Evolutionary conservation across 1,140 invertebrate genomes (phyloP).

Genomic region (Bicyclus anynana): DNA sequence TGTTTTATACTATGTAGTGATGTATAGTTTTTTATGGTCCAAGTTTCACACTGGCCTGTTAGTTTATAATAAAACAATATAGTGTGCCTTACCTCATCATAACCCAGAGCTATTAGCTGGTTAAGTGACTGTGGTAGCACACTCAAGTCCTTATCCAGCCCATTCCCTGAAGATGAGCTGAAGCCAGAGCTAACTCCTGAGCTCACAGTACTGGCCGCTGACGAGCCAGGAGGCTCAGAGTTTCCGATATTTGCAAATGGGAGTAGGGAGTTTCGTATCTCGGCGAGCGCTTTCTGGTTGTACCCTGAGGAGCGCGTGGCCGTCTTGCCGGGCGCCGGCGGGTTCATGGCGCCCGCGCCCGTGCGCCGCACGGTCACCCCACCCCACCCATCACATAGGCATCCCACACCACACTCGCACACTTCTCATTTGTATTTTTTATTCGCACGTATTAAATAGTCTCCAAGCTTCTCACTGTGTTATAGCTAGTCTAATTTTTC

Average conservation of each 20-base stretch:
- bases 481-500: constrained; percentile 13
- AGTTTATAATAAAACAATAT: not conserved
- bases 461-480: constrained; percentile 8
- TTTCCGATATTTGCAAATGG: constrained; percentile 88
- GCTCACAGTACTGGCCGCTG: constrained; percentile 86
- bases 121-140: constrained; percentile 78
- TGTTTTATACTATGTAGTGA: too few species aligned
- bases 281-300: constrained; percentile 91
- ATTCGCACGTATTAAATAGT: constrained; percentile 27
- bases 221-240: constrained; percentile 80
- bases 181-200: constrained; percentile 81
- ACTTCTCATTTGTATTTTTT: constrained; percentile 46
- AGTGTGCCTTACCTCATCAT: constrained; percentile 79
- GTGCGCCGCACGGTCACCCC: constrained; percentile 70
- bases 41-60: too few species aligned
- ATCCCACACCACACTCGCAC: constrained; percentile 47
- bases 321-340: constrained; percentile 80
- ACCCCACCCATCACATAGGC: constrained; percentile 69
- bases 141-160: constrained; percentile 77
- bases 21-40: too few species aligned
- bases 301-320: constrained; percentile 88
- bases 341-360: constrained; percentile 83
- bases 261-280: constrained; percentile 90
- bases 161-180: constrained; percentile 80
- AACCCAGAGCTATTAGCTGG: constrained; percentile 81